These are phyloP conservation scores for Phodopus roborovskii DNA, from an alignment of 2,113 vertebrate species.

Conservation along the genomic window DNA sequence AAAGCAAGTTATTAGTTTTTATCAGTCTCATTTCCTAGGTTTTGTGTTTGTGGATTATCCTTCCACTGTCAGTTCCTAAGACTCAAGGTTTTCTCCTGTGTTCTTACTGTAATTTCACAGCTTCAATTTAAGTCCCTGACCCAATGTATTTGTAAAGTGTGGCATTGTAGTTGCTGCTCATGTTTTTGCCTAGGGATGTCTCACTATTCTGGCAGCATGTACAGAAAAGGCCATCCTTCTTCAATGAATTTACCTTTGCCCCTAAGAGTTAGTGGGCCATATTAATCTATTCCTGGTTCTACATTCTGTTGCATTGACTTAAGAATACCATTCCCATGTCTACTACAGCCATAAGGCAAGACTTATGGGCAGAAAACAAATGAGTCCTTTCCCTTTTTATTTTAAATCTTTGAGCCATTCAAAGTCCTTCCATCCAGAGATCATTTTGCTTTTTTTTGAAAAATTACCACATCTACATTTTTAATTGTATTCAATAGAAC, in stretches of 20 bases:
- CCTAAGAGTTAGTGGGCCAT: neutral
- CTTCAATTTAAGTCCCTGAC: neutral
- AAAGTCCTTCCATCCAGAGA: neutral
- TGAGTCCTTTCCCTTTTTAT: neutral
- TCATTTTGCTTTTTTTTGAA: constrained; percentile 28
- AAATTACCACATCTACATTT: neutral
- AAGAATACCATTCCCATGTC: neutral
- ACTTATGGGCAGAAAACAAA: neutral
- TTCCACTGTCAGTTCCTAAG: neutral
- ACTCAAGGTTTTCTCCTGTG: neutral
- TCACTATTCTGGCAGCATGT: neutral
- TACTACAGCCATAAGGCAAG: neutral
- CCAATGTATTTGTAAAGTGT: neutral
- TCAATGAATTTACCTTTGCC: neutral
- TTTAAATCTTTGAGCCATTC: neutral
- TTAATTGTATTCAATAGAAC: no score
- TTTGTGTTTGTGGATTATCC: neutral
- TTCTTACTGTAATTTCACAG: neutral
- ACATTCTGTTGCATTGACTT: neutral
- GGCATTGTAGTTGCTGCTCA: neutral
- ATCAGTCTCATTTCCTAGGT: neutral
- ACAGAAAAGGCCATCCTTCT: neutral
- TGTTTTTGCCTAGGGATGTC: neutral
- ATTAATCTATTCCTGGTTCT: constrained; percentile 10
- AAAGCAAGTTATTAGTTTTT: constrained; percentile 20